Conservation (phyloP, 2,113 vertebrate genomes). For the Thomomys bottae region DNA sequence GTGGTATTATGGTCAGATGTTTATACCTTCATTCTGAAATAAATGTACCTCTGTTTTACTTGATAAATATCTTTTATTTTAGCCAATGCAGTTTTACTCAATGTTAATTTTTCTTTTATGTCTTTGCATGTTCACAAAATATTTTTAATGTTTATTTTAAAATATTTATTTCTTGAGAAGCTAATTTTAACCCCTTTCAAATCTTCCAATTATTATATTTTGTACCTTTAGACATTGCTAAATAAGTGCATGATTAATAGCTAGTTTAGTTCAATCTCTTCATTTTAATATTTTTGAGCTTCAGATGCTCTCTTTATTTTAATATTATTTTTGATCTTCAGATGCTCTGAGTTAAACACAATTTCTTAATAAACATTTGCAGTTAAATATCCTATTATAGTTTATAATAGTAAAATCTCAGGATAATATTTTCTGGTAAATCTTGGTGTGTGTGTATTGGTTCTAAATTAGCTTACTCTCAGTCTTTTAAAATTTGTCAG, state of each 20-base stretch:
- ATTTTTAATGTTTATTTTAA: background rate
- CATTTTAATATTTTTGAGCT: background rate
- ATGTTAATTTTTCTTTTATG: background rate
- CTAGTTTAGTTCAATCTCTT: background rate
- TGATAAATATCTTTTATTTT: background rate
- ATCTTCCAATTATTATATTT: background rate
- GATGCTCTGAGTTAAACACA: background rate
- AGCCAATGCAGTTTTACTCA: background rate
- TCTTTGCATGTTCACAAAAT: no score
- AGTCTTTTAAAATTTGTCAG: background rate
- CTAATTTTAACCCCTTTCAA: no score
- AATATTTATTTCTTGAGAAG: background rate
- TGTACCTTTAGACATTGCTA: background rate
- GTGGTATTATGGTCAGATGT: background rate
- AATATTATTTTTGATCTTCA: background rate
- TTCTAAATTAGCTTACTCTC: background rate
- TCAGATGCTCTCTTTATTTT: background rate
- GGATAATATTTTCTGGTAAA: background rate
- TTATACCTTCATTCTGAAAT: background rate
- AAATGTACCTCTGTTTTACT: background rate
- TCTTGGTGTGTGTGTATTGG: background rate
- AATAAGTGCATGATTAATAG: background rate
- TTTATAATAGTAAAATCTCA: background rate
- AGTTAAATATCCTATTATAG: background rate
- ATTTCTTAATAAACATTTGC: background rate